Base-by-base conservation (phyloP, 64 coral and sea anemone species). In the Pocillopora damicornis region DNA sequence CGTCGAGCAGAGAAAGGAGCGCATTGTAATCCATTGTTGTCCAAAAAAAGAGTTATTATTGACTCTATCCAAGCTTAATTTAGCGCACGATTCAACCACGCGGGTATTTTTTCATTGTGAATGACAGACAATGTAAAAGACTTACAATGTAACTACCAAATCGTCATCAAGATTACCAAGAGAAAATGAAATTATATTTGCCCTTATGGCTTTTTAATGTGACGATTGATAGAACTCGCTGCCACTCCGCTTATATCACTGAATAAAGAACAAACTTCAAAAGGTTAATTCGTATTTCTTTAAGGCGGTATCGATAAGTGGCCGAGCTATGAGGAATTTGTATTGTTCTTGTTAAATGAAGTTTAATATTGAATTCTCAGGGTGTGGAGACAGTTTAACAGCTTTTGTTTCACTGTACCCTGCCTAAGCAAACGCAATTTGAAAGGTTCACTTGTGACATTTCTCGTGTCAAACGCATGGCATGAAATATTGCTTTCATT, bases 371-470 rank as follows among this genome's bases (percentile, higher is more conserved):
- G 80, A 64, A 51, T 66, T 67, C 34, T 66, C 38, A 62, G 42
- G 66, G 61, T 57, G 80, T 82, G 61, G 35, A 66, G 42, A 63
- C 80, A 69, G 35, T 63, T 66, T 82, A 4, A 42, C 61, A 10
- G 16, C 35, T 45, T 25, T 82, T 82, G 80, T 66, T 37, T 62
- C 35, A 10, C 30, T 66, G 12, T 35, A 82, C 80, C 61, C 60
- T 79, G 30, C 20, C 76, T 60, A 51, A 79, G 60, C 75, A 79
- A 65, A 82, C 36, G 80, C 62, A 51, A 82, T 82, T 82, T 67
- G 8, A 35, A 45, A 51, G 66, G 37, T 37, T 66, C 34, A 35
- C 35, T 42, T 42, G 15, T 6, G 62, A 68, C 9, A 82, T 45
- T 42, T 37, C 22, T 63, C 4, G 15, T 82, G 80, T 37, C 61